Evolutionary conservation across 1,140 invertebrate genomes (phyloP).

Genomic region (Ceratina calcarata): DNA sequence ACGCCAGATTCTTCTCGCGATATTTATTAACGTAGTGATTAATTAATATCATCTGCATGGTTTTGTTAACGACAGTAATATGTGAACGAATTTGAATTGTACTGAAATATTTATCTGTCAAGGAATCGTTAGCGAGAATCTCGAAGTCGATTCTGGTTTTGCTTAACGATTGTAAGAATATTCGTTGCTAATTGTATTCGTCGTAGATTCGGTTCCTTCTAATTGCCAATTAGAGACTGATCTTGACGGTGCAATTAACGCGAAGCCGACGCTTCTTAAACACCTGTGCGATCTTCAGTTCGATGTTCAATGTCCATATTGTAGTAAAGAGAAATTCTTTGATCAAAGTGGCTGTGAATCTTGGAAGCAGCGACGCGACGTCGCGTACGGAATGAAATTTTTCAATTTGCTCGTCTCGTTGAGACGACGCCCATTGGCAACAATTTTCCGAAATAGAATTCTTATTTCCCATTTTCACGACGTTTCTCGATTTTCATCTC

Average conservation of each 20-base stretch:
- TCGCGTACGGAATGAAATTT: slow-evolving; percentile 55
- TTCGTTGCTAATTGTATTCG: slow-evolving; percentile 29
- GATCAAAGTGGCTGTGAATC: slow-evolving; percentile 28
- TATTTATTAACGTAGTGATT: no score
- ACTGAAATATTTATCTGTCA: not conserved
- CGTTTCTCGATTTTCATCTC: no score
- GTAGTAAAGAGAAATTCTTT: not conserved
- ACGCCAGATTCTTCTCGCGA: no score
- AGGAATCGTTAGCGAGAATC: slow-evolving; percentile 39
- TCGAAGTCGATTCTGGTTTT: not conserved
- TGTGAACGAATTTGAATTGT: no score
- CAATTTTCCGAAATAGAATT: slow-evolving; percentile 9
- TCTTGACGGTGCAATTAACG: slow-evolving; percentile 24
- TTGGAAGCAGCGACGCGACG: slow-evolving; percentile 3
- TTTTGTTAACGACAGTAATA: no score
- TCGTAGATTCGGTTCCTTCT: not conserved
- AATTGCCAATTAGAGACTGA: slow-evolving; percentile 33
- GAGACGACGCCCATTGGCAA: no score
- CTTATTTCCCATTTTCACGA: not conserved
- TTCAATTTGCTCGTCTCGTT: slow-evolving; percentile 57
- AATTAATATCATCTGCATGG: no score
- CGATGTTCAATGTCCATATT: no score
- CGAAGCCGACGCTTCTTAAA: not conserved
- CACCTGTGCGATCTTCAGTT: no score
- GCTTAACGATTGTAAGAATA: slow-evolving; percentile 1